These are phyloP conservation scores for Decapterus maruadsi DNA, from an alignment of 2,797 vertebrate genomes.

Conservation along the genomic window DNA sequence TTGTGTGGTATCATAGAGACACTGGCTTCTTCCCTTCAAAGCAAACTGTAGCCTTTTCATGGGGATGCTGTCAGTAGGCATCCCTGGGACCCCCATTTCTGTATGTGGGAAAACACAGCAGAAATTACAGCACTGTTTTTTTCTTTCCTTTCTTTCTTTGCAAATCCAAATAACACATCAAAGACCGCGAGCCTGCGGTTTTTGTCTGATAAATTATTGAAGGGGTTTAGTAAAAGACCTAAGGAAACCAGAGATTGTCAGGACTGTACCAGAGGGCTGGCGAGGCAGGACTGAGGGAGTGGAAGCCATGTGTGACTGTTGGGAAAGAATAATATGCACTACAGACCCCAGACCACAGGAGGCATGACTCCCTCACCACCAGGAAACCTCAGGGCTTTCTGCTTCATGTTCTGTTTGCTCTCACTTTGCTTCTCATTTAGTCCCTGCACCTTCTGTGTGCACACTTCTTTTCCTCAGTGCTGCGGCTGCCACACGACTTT, in stretches of 20 bases:
- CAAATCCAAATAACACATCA: slow-evolving; percentile 9
- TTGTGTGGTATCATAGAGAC: neutral
- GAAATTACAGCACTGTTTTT: neutral
- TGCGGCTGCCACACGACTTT: slow-evolving; percentile 6
- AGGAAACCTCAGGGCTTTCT: slow-evolving; percentile 69
- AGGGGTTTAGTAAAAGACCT: slow-evolving; percentile 4
- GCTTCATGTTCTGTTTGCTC: slow-evolving; percentile 53
- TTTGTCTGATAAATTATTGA: slow-evolving; percentile 10
- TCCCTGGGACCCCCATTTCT: neutral
- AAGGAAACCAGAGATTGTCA: slow-evolving; percentile 23
- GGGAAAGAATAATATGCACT: slow-evolving; percentile 71
- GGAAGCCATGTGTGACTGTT: slow-evolving; percentile 56
- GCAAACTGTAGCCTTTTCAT: neutral
- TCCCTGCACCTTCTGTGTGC: slow-evolving; percentile 7
- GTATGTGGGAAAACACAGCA: slow-evolving; percentile 4
- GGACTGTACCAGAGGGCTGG: slow-evolving; percentile 27
- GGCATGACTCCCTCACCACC: slow-evolving; percentile 67
- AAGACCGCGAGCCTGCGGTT: slow-evolving; percentile 12
- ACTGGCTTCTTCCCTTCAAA: neutral
- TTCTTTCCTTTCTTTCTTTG: neutral
- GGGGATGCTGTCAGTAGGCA: neutral
- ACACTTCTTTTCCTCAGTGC: slow-evolving; percentile 9
- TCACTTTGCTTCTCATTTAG: slow-evolving; percentile 47
- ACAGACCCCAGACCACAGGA: slow-evolving; percentile 74
- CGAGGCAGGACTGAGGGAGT: slow-evolving; percentile 25